A percentile compares a stretch with the other conserved stretches of the same genome.
phyloP scores from a whole-genome alignment of 1,140 invertebrate genomes.

The Caenorhabditis latens region DNA sequence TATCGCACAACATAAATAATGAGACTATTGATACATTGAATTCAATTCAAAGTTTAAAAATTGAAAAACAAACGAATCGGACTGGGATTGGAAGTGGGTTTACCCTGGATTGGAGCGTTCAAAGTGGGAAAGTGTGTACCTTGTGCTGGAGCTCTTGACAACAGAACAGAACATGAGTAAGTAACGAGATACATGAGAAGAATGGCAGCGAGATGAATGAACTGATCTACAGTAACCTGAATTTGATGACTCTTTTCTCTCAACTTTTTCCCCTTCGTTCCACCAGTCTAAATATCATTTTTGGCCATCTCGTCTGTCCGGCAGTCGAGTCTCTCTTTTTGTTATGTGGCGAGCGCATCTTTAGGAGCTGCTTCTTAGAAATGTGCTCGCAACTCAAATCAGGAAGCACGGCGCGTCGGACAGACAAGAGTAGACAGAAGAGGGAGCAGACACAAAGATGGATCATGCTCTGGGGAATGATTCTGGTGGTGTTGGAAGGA shows the following conservation, averaged over 20 bases:
- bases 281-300: slow-evolving; percentile 59
- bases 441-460: slow-evolving; percentile 9
- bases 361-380: slow-evolving; percentile 9
- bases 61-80: not conserved
- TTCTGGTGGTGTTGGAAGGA: not conserved
- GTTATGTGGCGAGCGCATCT: not conserved
- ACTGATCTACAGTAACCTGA: slow-evolving; percentile 45
- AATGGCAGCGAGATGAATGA: not conserved
- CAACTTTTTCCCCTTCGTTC: not conserved
- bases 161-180: not conserved
- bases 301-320: slow-evolving; percentile 7
- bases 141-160: slow-evolving; percentile 16
- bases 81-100: not conserved
- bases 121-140: not conserved
- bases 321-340: not conserved
- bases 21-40: not conserved
- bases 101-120: slow-evolving; percentile 1
- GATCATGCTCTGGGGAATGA: slow-evolving; percentile 50
- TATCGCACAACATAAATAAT: not conserved
- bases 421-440: not conserved
- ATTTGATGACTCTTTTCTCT: slow-evolving; percentile 5
- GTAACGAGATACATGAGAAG: slow-evolving; percentile 20
- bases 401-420: slow-evolving; percentile 3
- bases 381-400: slow-evolving; percentile 47
- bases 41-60: not conserved